phyloP scores from a whole-genome alignment of 2,888 invertebrate species.

The Nomada fucata region DNA sequence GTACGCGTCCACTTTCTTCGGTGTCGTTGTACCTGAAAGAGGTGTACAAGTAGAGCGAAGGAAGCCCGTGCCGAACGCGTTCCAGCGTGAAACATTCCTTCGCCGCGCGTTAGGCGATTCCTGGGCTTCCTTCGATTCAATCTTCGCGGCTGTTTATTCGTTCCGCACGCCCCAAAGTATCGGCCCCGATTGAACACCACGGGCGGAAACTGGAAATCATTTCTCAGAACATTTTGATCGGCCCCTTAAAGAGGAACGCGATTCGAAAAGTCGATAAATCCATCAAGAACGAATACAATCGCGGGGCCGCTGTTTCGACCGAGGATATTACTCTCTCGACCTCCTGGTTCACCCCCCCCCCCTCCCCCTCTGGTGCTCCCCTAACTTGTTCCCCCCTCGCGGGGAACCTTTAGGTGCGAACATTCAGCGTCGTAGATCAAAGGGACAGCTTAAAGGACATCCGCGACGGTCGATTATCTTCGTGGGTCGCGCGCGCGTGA shows the following conservation, averaged over 20 bases:
- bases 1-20: slow-evolving; percentile 31
- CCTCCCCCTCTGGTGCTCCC: neutral
- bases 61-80: slow-evolving; percentile 28
- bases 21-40: neutral
- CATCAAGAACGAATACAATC: neutral
- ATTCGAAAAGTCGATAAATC: slow-evolving; percentile 58
- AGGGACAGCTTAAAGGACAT: slow-evolving; percentile 68
- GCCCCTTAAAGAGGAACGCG: neutral
- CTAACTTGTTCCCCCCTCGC: slow-evolving; percentile 28
- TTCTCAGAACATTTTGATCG: too few relatives aligned
- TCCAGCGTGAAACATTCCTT: slow-evolving; percentile 1
- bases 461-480: slow-evolving; percentile 69
- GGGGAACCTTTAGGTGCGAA: slow-evolving; percentile 61
- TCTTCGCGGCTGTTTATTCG: slow-evolving; percentile 4
- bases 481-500: slow-evolving; percentile 27
- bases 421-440: slow-evolving; percentile 65
- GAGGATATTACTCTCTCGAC: slow-evolving; percentile 38
- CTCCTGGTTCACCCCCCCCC: neutral
- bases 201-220: too few relatives aligned
- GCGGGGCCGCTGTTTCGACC: slow-evolving; percentile 44
- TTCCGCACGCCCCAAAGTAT: neutral
- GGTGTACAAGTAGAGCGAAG: slow-evolving; percentile 23
- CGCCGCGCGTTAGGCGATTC: neutral
- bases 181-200: too few relatives aligned
- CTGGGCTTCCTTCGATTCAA: slow-evolving; percentile 11